A percentile compares a stretch with the other conserved stretches of the same genome.
Conservation (phyloP, 2,797 vertebrate species). For the Crocodylus rhombifer region DNA sequence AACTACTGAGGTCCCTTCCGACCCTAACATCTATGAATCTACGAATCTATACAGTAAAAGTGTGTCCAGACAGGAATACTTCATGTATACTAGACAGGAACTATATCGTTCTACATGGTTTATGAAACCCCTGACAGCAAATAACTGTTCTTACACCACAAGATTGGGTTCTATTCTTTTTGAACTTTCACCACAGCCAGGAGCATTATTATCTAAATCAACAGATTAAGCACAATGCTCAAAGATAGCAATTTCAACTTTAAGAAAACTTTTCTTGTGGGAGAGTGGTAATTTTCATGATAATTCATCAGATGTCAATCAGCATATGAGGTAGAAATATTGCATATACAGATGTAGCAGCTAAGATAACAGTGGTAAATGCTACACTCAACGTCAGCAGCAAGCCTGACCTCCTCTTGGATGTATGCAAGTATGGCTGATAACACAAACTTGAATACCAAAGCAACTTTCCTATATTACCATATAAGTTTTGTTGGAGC, state of each 20-base stretch:
- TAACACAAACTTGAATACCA: background rate
- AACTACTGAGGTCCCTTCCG: no score
- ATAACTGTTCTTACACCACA: background rate
- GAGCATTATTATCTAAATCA: background rate
- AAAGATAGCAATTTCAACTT: background rate
- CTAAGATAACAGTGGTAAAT: background rate
- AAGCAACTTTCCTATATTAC: background rate
- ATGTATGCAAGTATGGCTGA: background rate
- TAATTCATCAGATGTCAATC: background rate
- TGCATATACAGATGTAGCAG: background rate
- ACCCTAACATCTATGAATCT: background rate
- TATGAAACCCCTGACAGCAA: background rate
- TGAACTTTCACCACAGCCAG: background rate
- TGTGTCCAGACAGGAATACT: background rate
- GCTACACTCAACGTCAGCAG: background rate
- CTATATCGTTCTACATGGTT: rapidly evolving
- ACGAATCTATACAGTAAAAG: background rate
- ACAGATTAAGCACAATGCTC: background rate
- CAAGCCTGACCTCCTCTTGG: background rate
- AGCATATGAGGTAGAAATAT: background rate
- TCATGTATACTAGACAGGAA: background rate
- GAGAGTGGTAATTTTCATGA: background rate
- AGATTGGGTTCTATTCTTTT: background rate
- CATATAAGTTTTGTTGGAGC: background rate
- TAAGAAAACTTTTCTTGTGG: background rate